Evolutionary conservation across 2,888 invertebrate species (phyloP), one percentile per base, ranked within the genome.

Genomic region (Linhomoeus sp.): DNA sequence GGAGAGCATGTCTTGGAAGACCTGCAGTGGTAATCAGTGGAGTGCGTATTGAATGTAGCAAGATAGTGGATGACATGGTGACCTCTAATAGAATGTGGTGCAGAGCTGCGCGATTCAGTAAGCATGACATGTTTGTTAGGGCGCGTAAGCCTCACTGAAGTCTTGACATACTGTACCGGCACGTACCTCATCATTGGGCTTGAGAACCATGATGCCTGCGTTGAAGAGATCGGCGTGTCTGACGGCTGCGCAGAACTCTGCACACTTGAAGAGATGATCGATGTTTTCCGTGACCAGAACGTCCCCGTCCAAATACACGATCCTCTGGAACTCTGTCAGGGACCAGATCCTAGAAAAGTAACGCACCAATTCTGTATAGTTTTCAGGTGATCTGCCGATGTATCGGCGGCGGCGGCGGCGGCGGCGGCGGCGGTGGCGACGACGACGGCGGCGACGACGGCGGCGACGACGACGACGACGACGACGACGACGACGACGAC

Each of bases 191-290:
- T 50, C 45, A 46, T 57, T 53, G n/a, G 59, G 58, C 42, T 50
- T 50, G n/a, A 59, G 45, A 3, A 55, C 57, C 45, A 58, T 58
- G 3, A 59, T 55, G n/a, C 58, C 59, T 1, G 58, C 51, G 42
- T 59, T 59, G 53, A 58, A 58, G 52, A 54, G 54, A 44, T 59
- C 58, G 7, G 59, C 58, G 48, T 59, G 59, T 1, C 59, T 53
- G 33, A 57, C 51, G 20, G 51, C 40, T 2, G 57, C 58, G 48
- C 58, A 58, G 40, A 58, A 57, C 20, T 50, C 41, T 12, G 56
- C 58, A 37, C 58, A 58, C n/a, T 52, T 37, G 42, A 58, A 58
- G 9, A 56, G 46, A 2, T 54, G 47, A 1, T 53, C 50, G 15
- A 55, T 29, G 29, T 29, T 29, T 12, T 29, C 12, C 29, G 12